Percentiles rank a stretch among this genome's conserved stretches.
Conservation (phyloP, 2,113 vertebrate genomes). For the Neoarius graeffei region DNA sequence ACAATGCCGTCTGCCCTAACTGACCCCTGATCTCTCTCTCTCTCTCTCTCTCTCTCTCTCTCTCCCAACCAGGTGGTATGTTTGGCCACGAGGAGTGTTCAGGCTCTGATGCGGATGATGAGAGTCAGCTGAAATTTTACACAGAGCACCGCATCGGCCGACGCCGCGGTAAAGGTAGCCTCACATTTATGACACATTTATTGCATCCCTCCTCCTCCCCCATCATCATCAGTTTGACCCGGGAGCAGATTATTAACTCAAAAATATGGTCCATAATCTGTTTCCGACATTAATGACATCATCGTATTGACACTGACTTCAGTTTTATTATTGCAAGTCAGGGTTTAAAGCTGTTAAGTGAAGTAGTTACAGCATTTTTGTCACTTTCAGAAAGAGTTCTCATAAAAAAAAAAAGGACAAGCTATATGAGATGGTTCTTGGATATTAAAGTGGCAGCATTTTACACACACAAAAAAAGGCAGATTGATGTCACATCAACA, state of each 20-base stretch:
- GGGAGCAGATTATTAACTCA: background rate
- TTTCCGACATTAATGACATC: background rate
- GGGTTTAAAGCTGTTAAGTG: constrained; percentile 1
- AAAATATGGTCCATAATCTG: background rate
- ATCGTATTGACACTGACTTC: background rate
- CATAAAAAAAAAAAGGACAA: background rate
- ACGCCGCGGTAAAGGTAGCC: constrained; percentile 87
- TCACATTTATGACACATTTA: background rate
- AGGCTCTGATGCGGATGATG: constrained; percentile 89
- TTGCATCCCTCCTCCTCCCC: background rate
- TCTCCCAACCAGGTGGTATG: constrained; percentile 74
- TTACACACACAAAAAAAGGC: background rate
- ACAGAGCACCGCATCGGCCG: constrained; percentile 86
- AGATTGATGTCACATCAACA: background rate
- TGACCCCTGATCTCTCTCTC: background rate
- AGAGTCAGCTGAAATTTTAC: constrained; percentile 91
- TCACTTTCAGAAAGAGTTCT: background rate
- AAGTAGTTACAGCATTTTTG: background rate
- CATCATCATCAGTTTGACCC: background rate
- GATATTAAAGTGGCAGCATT: background rate
- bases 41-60: background rate
- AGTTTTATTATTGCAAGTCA: background rate
- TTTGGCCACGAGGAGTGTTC: constrained; percentile 87
- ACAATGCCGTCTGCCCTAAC: background rate
- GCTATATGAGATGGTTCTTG: background rate